Evolutionary conservation across 2,888 invertebrate genomes (phyloP).

Genomic region (Drosophila glabriapex): DNA sequence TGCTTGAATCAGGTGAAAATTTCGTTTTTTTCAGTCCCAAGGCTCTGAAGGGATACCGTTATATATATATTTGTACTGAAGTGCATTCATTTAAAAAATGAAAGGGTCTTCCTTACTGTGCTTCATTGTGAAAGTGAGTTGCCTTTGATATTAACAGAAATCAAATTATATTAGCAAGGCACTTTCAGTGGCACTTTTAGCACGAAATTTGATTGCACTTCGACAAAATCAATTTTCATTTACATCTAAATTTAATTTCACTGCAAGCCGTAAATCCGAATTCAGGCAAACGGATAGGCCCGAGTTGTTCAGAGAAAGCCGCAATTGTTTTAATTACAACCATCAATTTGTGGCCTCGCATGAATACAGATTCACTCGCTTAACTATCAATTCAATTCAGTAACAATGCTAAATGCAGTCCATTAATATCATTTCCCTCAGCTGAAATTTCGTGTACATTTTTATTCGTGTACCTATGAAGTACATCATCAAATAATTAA

Average conservation of each 20-base stretch:
- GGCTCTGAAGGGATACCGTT: conserved; percentile 2
- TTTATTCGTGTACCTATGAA: conserved; percentile 17
- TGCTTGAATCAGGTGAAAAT: conserved; percentile 19
- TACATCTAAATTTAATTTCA: neutral
- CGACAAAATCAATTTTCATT: neutral
- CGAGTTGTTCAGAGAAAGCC: neutral
- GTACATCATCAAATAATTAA: conserved; percentile 49
- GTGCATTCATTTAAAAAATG: conserved; percentile 4
- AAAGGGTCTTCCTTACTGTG: neutral
- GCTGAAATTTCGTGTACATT: neutral
- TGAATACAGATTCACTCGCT: conserved; percentile 32
- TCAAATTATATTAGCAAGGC: neutral
- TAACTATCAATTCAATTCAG: conserved; percentile 38
- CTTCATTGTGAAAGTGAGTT: neutral
- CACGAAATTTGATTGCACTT: neutral
- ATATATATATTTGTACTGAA: neutral
- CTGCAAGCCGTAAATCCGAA: neutral
- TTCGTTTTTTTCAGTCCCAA: neutral
- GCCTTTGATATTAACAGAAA: neutral
- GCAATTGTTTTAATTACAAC: conserved; percentile 15
- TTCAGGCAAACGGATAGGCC: neutral
- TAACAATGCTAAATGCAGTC: conserved; percentile 46
- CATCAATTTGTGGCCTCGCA: conserved; percentile 25
- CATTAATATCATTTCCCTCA: conserved; percentile 43
- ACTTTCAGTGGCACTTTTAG: neutral